Evolutionary conservation across 2,113 vertebrate genomes (phyloP), one percentile per base, ranked within the genome.

Genomic region (Spea bombifrons): DNA sequence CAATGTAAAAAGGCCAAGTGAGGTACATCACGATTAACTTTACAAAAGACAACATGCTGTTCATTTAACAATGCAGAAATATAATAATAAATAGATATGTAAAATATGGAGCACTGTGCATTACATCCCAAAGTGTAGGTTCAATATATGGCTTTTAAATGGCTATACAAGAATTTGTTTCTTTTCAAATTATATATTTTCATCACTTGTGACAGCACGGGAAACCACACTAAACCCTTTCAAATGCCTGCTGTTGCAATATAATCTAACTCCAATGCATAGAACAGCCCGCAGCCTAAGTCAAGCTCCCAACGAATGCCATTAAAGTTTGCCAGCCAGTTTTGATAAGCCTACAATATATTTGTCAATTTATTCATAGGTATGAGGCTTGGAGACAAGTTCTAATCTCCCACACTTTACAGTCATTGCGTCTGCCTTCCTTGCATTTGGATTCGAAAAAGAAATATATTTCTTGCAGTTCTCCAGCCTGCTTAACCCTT

Each of bases 331-430:
- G 71, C 78, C 71, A 74, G 61, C 50, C 53, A 68, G 52, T 66
- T 80, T 72, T 61, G 77, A 80, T 80, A 80, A 61, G 71, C 65
- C 64, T 44, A 74, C 71, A 73, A 80, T 80, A 74, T 80, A 67
- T 74, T 74, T 80, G 77, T 80, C 71, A 80, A 74, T 80, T 73
- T 80, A 80, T 80, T 80, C 71, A 74, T 80, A 80, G 78, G 78
- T 74, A 80, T 59, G 53, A 12, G 64, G 78, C 64, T 74, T 5
- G 9, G 53, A 73, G 64, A 80, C 78, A 74, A 49, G 53, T 52
- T 68, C 59, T 72, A 74, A 74, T 80, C 55, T 73, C 71, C 64
- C 53, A 43, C 45, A 57, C 71, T 74, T 74, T 74, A 52, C 45
- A 66, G 65, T 47, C 30, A 8, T 57, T 12, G 63, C 70, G 59